Base-by-base conservation (phyloP, 2,113 vertebrate genomes). In the Nothocercus nigrocapillus region DNA sequence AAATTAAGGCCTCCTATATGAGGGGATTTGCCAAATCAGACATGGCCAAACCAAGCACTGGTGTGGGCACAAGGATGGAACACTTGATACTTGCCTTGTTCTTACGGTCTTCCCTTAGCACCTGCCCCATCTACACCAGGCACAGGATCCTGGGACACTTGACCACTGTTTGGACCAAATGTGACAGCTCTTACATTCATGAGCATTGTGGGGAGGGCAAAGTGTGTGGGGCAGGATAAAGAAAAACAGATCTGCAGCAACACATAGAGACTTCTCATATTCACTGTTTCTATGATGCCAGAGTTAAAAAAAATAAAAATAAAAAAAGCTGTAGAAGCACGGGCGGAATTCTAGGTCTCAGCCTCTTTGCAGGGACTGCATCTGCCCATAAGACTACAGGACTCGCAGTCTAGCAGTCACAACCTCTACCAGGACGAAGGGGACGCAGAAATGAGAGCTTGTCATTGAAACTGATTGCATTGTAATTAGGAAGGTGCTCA, bases 361-460 rank as follows among this genome's bases (percentile, higher is more conserved):
- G 0, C 11, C n/a, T 20, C 16, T 20, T 56, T 75, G 32, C 56
- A 28, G 16, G 22, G 3, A 3, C 22, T 70, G 56, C 62, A 40
- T 32, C 17, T 53, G 30, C 30, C 11, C 44, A 66, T 13, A 42
- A 30, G 15, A 0, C 4, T 34, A 36, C 21, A 51, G 21, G 51
- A 25, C 67, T 27, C 67, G 36, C 45, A 40, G 28, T 11, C 85
- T 89, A 93, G 38, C 22, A 73, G 32, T 13, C 4, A 7, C 9
- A 24, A 18, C 17, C 0, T 3, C 1, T 12, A 22, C 95, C 92
- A 0, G 95, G 82, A 7, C 30, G 84, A 30, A 97, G 90, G 54
- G 95, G 95, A 1, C 76, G 91, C 69, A 97, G 69, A 61, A 91
- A 95, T 2, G 95, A 95, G 40, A 96, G 82, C 28, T 82, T 88